phyloP scores from a whole-genome alignment of 2,113 vertebrate species.

The Etheostoma spectabile region DNA sequence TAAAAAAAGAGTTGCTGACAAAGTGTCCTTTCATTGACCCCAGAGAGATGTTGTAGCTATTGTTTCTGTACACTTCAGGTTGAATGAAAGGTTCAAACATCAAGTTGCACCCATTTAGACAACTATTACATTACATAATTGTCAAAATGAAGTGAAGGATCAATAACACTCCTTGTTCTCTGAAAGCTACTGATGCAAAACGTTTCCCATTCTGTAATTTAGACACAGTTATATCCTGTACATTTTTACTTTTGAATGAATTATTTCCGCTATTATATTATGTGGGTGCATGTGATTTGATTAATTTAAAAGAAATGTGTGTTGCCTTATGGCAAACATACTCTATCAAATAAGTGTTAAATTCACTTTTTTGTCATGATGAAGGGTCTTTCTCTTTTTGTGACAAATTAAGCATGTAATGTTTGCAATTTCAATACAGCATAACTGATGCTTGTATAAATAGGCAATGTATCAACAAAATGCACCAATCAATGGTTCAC shows the following conservation, averaged over 20 bases:
- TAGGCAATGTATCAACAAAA: conserved; percentile 51
- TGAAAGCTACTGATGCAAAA: conserved; percentile 67
- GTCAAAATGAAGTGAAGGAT: conserved; percentile 69
- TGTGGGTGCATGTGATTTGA: conserved; percentile 18
- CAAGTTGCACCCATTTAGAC: conserved; percentile 67
- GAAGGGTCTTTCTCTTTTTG: conserved; percentile 54
- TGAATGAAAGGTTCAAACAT: conserved; percentile 55
- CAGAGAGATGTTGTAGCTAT: conserved; percentile 52
- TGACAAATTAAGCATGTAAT: conserved; percentile 66
- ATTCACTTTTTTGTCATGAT: conserved; percentile 30
- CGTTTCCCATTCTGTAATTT: conserved; percentile 46
- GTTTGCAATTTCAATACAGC: conserved; percentile 68
- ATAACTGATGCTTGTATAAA: conserved; percentile 54
- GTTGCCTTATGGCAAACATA: conserved; percentile 21
- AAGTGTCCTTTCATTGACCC: conserved; percentile 72
- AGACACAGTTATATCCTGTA: conserved; percentile 30
- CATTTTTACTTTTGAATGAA: conserved; percentile 38
- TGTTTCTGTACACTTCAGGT: conserved; percentile 63
- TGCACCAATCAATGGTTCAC: conserved; percentile 55
- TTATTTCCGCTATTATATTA: conserved; percentile 37
- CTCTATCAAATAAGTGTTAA: conserved; percentile 25
- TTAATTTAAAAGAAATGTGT: conserved; percentile 30
- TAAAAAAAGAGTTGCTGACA: conserved; percentile 69
- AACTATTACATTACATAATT: conserved; percentile 77
- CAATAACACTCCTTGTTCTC: conserved; percentile 65